Percentiles rank a stretch among this genome's conserved stretches.
Evolutionary conservation across 1,140 invertebrate species (phyloP).

Genomic region (Dreissena rostriformis): DNA sequence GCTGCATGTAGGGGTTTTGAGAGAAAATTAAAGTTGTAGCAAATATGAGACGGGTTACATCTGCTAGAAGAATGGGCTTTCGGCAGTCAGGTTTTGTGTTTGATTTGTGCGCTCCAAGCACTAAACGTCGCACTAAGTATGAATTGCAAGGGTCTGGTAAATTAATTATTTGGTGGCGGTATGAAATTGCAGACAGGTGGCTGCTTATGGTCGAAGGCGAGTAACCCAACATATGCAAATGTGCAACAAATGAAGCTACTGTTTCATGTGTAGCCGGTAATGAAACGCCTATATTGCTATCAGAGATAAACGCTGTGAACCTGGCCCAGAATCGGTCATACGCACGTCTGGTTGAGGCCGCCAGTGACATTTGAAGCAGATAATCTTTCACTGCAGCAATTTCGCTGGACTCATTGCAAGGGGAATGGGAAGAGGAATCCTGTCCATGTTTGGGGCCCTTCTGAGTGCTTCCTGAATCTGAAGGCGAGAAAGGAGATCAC

Average conservation of each 20-base stretch:
- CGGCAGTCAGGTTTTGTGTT: neutral
- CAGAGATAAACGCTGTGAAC: neutral
- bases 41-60: neutral
- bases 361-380: neutral
- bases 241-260: conserved; percentile 10
- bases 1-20: neutral
- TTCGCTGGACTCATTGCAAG: neutral
- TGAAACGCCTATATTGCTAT: neutral
- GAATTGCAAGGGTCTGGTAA: neutral
- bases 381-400: conserved; percentile 1
- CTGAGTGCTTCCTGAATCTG: conserved; percentile 24
- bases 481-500: conserved; percentile 26
- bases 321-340: conserved; percentile 2
- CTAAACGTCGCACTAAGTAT: neutral
- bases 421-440: conserved; percentile 1
- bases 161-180: neutral
- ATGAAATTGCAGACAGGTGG: conserved; percentile 19
- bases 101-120: neutral
- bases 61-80: neutral
- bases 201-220: conserved; percentile 25
- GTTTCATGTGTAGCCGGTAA: neutral
- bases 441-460: conserved; percentile 12
- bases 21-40: neutral
- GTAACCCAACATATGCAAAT: neutral
- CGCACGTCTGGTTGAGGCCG: neutral